Base-by-base conservation (phyloP, 2,888 invertebrate species). In the Drosophila eohydei region DNA sequence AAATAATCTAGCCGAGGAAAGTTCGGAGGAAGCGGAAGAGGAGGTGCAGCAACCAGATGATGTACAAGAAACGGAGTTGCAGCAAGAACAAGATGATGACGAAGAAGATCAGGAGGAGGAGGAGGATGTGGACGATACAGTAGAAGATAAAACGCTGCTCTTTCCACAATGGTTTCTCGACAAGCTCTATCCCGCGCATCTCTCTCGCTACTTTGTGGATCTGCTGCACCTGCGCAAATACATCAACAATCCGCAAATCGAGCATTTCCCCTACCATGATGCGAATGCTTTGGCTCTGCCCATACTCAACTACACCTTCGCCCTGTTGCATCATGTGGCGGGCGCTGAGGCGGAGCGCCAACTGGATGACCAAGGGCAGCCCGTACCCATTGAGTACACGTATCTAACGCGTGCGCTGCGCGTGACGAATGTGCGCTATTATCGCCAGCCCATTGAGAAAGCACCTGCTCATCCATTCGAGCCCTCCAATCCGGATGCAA, bases 191-290 rank as follows among this genome's bases (percentile, higher is more conserved):
- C 92, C 92, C 4, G 95, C 95, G 32, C 86, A 93, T 46, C 94
- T 96, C 75, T 95, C 97, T 0, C 93, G 95, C 9, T 94, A 94
- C 68, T 95, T 96, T 81, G 94, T 97, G 32, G 96, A 97, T 88
- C 93, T 97, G 16, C 92, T 95, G 63, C 94, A 94, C n/a, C 94
- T 95, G 43, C 94, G 94, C 68, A 93, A 95, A 51, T 95, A 95
- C 84, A 94, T 96, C 71, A 95, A 95, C 78, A 94, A 94, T 56
- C 95, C 96, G 0, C 96, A 96, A 93, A 94, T 96, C 7, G 97
- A 97, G 91, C 95, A 96, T 91, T 95, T 94, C 83, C 91, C 92
- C 4, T 94, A 94, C 51, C 93, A 94, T 5, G 94, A 96, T 71
- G 94, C 95, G 8, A 95, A 95, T 80, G 85, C 94, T 8, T 94